These are phyloP conservation scores for Cladopsammia gracilis DNA, from an alignment of 64 coral and sea anemone species.

Conservation along the genomic window DNA sequence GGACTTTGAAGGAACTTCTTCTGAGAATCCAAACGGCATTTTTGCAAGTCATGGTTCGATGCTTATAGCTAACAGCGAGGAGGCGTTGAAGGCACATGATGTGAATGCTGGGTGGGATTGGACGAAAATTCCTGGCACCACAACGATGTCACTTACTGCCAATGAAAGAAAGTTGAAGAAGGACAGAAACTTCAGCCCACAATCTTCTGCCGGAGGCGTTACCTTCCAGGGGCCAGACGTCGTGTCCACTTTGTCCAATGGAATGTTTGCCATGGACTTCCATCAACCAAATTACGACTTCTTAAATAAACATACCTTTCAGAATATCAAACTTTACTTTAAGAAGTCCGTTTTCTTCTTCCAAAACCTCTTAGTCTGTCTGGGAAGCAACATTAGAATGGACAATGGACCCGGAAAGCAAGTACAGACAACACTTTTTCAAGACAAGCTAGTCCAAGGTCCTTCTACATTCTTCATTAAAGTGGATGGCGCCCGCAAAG, in stretches of 20 bases:
- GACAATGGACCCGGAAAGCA: neutral
- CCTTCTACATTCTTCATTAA: neutral
- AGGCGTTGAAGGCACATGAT: slow-evolving; percentile 33
- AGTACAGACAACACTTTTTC: slow-evolving; percentile 70
- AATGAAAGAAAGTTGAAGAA: slow-evolving; percentile 29
- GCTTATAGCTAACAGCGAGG: slow-evolving; percentile 77
- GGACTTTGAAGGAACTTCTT: slow-evolving; percentile 50
- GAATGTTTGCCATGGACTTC: slow-evolving; percentile 88
- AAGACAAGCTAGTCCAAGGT: slow-evolving; percentile 49
- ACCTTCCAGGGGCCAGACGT: slow-evolving; percentile 23
- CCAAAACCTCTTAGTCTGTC: slow-evolving; percentile 63
- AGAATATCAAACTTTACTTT: slow-evolving; percentile 40
- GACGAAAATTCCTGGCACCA: slow-evolving; percentile 79
- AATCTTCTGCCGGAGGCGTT: slow-evolving; percentile 45
- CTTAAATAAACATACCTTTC: neutral
- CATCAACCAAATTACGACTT: slow-evolving; percentile 36
- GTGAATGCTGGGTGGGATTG: slow-evolving; percentile 88
- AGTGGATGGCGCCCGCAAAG: neutral
- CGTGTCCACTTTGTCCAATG: slow-evolving; percentile 4
- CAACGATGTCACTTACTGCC: slow-evolving; percentile 41
- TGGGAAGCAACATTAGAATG: slow-evolving; percentile 57
- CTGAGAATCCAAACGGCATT: slow-evolving; percentile 73
- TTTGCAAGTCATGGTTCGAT: slow-evolving; percentile 75
- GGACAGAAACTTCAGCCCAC: slow-evolving; percentile 38
- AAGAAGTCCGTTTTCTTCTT: slow-evolving; percentile 84